Conservation (phyloP, 1,140 invertebrate genomes). For the Bombus picipes region DNA sequence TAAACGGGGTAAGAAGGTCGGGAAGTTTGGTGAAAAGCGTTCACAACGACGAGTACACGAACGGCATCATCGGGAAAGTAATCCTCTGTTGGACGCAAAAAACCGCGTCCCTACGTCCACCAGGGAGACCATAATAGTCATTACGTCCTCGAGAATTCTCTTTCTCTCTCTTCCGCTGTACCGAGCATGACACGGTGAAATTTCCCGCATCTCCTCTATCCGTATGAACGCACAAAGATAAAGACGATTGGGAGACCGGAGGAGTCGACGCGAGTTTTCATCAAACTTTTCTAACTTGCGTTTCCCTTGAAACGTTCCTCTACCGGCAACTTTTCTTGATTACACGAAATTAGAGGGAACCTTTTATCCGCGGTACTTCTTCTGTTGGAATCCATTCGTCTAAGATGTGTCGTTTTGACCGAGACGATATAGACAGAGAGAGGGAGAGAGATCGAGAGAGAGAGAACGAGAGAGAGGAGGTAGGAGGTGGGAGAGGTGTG, state of each 20-base stretch:
- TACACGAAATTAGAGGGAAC: conserved; percentile 36
- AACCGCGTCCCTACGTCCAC: background rate
- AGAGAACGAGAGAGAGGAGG: background rate
- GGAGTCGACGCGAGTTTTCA: conserved; percentile 20
- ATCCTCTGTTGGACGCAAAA: background rate
- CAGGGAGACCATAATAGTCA: background rate
- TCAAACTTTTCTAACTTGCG: conserved; percentile 48
- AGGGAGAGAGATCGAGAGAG: background rate
- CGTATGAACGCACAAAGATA: conserved; percentile 23
- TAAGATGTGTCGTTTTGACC: conserved; percentile 32
- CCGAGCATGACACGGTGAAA: conserved; percentile 35
- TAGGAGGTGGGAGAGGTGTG: conserved; percentile 13
- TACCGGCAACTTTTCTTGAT: conserved; percentile 41
- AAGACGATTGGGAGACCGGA: background rate
- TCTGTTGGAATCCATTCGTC: conserved; percentile 33
- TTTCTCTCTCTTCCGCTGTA: background rate
- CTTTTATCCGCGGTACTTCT: background rate
- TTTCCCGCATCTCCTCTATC: background rate
- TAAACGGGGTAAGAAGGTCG: conserved; percentile 3
- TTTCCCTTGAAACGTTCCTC: background rate
- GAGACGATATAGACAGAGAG: background rate
- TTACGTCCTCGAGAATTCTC: background rate
- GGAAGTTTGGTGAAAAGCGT: background rate
- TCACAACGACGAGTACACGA: no score
- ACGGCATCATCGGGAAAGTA: background rate